A percentile compares a stretch with the other conserved stretches of the same genome.
Evolutionary conservation across 2,797 vertebrate species (phyloP).

Genomic region (Thamnophis elegans): DNA sequence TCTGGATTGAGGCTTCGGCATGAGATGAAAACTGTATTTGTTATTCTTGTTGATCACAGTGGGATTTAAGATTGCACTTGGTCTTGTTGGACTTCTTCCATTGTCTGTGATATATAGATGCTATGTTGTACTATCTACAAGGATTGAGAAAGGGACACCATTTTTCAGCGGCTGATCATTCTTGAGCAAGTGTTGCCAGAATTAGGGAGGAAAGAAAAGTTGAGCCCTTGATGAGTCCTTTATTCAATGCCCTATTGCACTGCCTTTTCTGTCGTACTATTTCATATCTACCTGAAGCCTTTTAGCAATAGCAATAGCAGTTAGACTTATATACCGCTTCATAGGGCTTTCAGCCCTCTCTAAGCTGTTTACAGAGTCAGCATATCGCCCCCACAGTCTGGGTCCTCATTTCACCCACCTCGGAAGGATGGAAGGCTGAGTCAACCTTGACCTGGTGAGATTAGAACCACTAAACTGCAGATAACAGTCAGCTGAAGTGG

Average conservation of each 20-base stretch:
- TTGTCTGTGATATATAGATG: neutral
- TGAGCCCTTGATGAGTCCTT: neutral
- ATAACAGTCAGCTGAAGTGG: no score
- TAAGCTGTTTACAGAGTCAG: no score
- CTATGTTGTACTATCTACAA: neutral
- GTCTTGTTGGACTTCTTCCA: neutral
- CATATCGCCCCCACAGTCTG: no score
- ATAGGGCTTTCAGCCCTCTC: no score
- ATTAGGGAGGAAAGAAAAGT: neutral
- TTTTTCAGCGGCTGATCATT: neutral
- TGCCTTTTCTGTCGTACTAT: neutral
- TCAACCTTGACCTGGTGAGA: no score
- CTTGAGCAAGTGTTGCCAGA: neutral
- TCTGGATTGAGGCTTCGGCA: neutral
- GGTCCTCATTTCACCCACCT: no score
- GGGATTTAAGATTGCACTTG: neutral
- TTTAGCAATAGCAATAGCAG: no score
- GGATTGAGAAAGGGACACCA: neutral
- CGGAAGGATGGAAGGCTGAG: no score
- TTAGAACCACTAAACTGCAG: no score
- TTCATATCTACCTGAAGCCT: neutral
- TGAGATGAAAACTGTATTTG: neutral
- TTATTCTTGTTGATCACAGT: neutral
- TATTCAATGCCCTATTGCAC: neutral
- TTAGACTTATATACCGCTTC: no score